Evolutionary conservation across 2,113 vertebrate genomes (phyloP).

Genomic region (Lamprologus speciosus): DNA sequence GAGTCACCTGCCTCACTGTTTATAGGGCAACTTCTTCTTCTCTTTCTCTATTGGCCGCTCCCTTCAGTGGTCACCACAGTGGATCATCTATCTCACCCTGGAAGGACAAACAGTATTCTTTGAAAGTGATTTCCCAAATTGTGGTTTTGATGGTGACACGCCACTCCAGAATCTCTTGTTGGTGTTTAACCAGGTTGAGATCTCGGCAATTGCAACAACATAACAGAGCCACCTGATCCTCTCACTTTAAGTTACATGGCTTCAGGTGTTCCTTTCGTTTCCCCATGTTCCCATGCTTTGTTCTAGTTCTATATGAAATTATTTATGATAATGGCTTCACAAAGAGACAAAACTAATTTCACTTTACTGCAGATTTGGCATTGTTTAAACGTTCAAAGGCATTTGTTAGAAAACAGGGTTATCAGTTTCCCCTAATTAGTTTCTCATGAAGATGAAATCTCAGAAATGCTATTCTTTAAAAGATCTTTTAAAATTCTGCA

Average conservation of each 20-base stretch:
- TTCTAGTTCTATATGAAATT: background rate
- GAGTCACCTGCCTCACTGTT: background rate
- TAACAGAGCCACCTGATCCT: background rate
- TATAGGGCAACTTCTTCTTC: background rate
- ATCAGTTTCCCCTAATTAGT: background rate
- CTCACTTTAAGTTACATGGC: background rate
- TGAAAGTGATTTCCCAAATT: background rate
- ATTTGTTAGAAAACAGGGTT: background rate
- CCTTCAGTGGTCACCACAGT: background rate
- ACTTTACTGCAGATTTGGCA: background rate
- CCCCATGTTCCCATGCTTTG: background rate
- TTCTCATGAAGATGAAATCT: background rate
- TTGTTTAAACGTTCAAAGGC: background rate
- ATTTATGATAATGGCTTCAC: background rate
- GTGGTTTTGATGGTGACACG: background rate
- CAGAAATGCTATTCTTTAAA: background rate
- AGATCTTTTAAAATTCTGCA: background rate
- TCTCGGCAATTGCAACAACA: background rate
- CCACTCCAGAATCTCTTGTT: background rate
- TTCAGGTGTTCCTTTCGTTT: background rate
- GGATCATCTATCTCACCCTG: background rate
- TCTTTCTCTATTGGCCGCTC: background rate
- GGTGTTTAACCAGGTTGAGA: background rate
- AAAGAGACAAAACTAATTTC: background rate
- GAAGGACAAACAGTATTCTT: background rate